A percentile compares a stretch with the other conserved stretches of the same genome.
Evolutionary conservation across 1,140 invertebrate species (phyloP).

Genomic region (Propsilocerus akamusi): DNA sequence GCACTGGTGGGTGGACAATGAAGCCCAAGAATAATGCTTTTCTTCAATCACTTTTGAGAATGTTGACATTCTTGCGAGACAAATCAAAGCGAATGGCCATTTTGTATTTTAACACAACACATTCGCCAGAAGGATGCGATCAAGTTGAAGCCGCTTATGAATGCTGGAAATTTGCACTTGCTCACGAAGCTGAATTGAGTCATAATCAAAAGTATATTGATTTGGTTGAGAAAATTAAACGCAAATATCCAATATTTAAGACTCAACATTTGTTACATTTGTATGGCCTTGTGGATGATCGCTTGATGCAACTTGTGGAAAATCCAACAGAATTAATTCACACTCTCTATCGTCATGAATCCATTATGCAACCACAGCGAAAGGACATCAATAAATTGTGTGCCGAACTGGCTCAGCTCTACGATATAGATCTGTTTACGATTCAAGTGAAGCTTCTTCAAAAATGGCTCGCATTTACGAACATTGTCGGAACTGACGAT

Average conservation of each 20-base stretch:
- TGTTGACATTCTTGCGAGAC: constrained; percentile 15
- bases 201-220: constrained; percentile 26
- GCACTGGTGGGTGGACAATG: constrained; percentile 10
- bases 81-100: constrained; percentile 17
- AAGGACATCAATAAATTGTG: constrained; percentile 31
- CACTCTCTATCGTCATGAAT: constrained; percentile 30
- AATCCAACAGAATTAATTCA: constrained; percentile 32
- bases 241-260: constrained; percentile 30
- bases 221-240: constrained; percentile 28
- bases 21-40: constrained; percentile 23
- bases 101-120: constrained; percentile 18
- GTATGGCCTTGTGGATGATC: constrained; percentile 31
- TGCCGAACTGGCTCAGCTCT: constrained; percentile 30
- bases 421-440: constrained; percentile 13
- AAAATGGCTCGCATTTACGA: constrained; percentile 18
- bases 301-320: constrained; percentile 28
- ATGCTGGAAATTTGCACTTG: constrained; percentile 31
- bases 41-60: constrained; percentile 17
- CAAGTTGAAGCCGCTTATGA: constrained; percentile 35
- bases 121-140: constrained; percentile 28
- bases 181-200: constrained; percentile 23
- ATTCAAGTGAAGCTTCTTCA: constrained; percentile 18
- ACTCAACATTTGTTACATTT: constrained; percentile 33
- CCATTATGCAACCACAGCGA: constrained; percentile 26
- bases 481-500: constrained; percentile 9